Percentiles rank a stretch among this genome's conserved stretches.
Conservation (phyloP, 2,888 invertebrate species). For the Augiades crinisus region DNA sequence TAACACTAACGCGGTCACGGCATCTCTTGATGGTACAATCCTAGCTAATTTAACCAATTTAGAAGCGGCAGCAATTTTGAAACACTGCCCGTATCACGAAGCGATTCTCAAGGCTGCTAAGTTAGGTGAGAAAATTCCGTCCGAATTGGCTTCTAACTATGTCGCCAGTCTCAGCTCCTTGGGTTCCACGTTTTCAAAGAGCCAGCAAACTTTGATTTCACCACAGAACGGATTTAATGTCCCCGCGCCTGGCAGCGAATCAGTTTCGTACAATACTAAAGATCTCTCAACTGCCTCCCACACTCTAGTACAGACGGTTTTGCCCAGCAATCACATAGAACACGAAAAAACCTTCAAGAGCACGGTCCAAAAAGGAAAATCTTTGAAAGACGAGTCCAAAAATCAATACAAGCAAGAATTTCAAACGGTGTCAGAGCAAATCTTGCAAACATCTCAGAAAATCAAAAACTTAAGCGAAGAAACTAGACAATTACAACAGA, state of each 20-base stretch:
- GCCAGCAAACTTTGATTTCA: conserved; percentile 51
- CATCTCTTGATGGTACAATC: conserved; percentile 64
- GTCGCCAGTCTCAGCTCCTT: conserved; percentile 76
- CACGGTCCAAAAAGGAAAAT: conserved; percentile 54
- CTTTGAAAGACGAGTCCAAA: conserved; percentile 50
- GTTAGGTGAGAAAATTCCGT: conserved; percentile 66
- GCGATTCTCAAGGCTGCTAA: conserved; percentile 72
- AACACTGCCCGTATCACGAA: conserved; percentile 77
- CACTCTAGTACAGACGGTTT: conserved; percentile 52
- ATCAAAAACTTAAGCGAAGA: conserved; percentile 65
- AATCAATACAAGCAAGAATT: conserved; percentile 52
- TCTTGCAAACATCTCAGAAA: conserved; percentile 64
- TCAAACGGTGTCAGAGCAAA: conserved; percentile 61
- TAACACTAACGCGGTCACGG: conserved; percentile 55
- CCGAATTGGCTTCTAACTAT: conserved; percentile 74
- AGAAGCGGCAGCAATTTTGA: conserved; percentile 72
- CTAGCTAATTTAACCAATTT: conserved; percentile 61
- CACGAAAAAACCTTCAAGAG: conserved; percentile 44
- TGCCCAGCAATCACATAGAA: conserved; percentile 50
- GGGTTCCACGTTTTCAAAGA: conserved; percentile 73
- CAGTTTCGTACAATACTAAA: conserved; percentile 51
- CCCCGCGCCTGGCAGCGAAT: conserved; percentile 49
- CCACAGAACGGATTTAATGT: conserved; percentile 50
- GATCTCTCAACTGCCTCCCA: conserved; percentile 59
- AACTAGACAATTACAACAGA: conserved; percentile 64